A percentile compares a stretch with the other conserved stretches of the same genome.
phyloP scores from a whole-genome alignment of 2,113 vertebrate genomes.

The Orcinus orca region DNA sequence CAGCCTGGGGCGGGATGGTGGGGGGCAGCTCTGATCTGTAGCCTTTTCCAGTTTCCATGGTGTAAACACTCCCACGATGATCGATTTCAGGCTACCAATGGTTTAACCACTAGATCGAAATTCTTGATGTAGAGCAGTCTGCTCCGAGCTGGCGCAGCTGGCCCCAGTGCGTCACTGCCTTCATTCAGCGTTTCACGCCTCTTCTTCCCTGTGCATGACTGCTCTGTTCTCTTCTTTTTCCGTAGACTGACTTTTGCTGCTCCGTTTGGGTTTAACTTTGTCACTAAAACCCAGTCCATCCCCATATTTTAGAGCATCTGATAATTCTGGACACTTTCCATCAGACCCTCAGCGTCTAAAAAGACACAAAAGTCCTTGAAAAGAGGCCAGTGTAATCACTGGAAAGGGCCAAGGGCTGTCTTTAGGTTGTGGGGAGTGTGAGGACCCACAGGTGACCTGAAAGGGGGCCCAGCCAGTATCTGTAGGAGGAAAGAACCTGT shows the following conservation, averaged over 20 bases:
- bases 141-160: not conserved
- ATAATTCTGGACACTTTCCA: not conserved
- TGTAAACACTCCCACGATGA: not conserved
- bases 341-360: not conserved
- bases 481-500: not conserved
- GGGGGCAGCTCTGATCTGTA: not conserved
- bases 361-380: not conserved
- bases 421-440: not conserved
- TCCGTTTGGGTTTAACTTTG: not conserved
- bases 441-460: not conserved
- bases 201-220: not conserved
- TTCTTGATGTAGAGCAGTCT: not conserved
- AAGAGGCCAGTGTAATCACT: not conserved
- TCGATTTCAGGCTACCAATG: not conserved
- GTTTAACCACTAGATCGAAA: not conserved
- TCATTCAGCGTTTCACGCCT: not conserved
- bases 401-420: not conserved
- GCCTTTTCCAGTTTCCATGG: not conserved
- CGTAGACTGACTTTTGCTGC: not conserved
- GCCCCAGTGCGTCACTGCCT: not conserved
- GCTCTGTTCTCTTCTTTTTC: not conserved
- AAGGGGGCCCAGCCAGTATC: not conserved
- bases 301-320: not conserved
- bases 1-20: too few species aligned
- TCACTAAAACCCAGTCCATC: not conserved